These are phyloP conservation scores for Hedya salicella DNA, from an alignment of 2,888 invertebrate genomes.

Conservation along the genomic window DNA sequence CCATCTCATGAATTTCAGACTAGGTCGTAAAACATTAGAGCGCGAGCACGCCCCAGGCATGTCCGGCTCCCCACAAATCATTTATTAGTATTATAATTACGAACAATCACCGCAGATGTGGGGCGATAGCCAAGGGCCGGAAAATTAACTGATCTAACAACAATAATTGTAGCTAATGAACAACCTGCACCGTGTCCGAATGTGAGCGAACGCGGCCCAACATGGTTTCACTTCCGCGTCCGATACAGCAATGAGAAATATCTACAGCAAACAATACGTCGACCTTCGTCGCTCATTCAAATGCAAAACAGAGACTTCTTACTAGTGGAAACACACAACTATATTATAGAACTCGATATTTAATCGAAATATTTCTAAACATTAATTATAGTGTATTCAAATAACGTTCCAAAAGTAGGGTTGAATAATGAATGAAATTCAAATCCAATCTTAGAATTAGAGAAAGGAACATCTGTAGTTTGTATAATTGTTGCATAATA, in stretches of 20 bases:
- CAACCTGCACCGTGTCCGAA: conserved; percentile 4
- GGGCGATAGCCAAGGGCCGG: conserved; percentile 14
- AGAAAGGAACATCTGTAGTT: conserved; percentile 26
- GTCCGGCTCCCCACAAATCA: neutral
- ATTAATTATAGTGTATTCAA: conserved; percentile 13
- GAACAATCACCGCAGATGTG: conserved; percentile 1
- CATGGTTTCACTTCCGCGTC: conserved; percentile 8
- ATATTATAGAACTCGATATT: conserved; percentile 8
- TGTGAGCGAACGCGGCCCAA: conserved; percentile 2
- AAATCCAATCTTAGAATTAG: conserved; percentile 12
- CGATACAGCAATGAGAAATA: neutral
- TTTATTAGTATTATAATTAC: conserved; percentile 23
- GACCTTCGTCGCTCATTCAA: conserved; percentile 24
- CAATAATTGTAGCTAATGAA: conserved; percentile 29
- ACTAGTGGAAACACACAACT: conserved; percentile 5
- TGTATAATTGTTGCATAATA: conserved; percentile 23
- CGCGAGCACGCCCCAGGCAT: neutral
- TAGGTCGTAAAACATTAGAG: conserved; percentile 9
- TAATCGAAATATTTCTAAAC: conserved; percentile 31
- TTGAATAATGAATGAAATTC: conserved; percentile 26
- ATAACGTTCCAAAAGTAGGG: conserved; percentile 1
- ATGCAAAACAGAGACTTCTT: conserved; percentile 17
- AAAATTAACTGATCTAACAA: conserved; percentile 28
- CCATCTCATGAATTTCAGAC: conserved; percentile 23
- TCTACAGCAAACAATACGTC: conserved; percentile 1